Conservation (phyloP, 2,888 invertebrate species). For the Ichneumoninae sp. region DNA sequence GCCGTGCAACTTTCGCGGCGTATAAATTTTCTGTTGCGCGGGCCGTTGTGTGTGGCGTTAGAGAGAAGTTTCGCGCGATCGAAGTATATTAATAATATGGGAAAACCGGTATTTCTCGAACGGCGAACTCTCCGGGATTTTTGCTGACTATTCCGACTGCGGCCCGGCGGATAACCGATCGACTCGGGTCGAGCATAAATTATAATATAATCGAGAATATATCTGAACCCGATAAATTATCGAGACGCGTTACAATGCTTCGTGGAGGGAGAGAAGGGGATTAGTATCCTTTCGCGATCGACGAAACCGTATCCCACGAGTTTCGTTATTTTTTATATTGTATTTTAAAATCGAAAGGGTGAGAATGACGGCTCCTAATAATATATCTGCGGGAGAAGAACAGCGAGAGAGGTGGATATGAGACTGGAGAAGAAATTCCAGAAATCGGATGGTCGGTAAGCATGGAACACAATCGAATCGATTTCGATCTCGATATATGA, state of each 20-base stretch:
- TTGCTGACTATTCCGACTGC: conserved; percentile 26
- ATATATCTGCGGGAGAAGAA: conserved; percentile 21
- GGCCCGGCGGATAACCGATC: conserved; percentile 36
- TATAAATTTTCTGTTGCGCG: conserved; percentile 24
- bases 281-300: conserved; percentile 61
- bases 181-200: conserved; percentile 76
- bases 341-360: conserved; percentile 57
- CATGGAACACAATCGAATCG: conserved; percentile 52
- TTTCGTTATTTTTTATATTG: conserved; percentile 49
- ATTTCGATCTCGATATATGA: conserved; percentile 64
- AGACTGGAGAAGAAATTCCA: conserved; percentile 27
- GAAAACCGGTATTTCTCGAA: conserved; percentile 76
- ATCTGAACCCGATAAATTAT: conserved; percentile 80
- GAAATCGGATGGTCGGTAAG: conserved; percentile 55
- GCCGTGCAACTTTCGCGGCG: conserved; percentile 33
- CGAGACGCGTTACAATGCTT: conserved; percentile 62
- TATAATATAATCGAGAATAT: conserved; percentile 79
- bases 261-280: conserved; percentile 35
- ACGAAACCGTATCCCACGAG: conserved; percentile 38
- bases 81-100: conserved; percentile 81
- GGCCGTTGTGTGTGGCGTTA: conserved; percentile 38
- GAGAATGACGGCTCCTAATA: conserved; percentile 47
- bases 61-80: conserved; percentile 72
- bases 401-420: neutral
- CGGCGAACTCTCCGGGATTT: neutral